phyloP scores from a whole-genome alignment of 2,113 vertebrate genomes.

The Podarcis muralis region DNA sequence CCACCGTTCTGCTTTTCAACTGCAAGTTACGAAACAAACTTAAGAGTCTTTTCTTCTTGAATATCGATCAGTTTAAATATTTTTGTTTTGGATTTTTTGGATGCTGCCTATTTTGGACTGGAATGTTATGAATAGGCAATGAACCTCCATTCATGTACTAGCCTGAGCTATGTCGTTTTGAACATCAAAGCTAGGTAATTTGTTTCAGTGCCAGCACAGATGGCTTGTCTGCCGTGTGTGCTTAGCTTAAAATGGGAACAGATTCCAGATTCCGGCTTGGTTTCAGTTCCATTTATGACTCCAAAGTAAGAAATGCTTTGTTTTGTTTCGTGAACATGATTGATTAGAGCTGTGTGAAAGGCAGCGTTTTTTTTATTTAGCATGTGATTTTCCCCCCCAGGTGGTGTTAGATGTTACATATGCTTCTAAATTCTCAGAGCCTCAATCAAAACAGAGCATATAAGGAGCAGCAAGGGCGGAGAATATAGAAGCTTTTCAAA shows the following conservation, averaged over 20 bases:
- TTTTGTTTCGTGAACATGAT: background rate
- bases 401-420: background rate
- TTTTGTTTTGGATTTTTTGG: background rate
- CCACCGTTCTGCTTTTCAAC: background rate
- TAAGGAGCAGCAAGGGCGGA: too few species aligned
- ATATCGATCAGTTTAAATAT: background rate
- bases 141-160: background rate
- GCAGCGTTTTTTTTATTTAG: background rate
- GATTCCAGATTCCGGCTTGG: background rate
- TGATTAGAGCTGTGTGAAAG: background rate
- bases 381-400: background rate
- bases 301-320: background rate
- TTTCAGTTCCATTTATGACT: background rate
- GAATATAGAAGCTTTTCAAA: too few species aligned
- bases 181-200: background rate
- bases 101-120: background rate
- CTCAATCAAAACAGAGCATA: too few species aligned
- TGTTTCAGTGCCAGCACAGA: background rate
- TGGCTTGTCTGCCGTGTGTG: background rate
- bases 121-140: background rate
- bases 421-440: too few species aligned
- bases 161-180: background rate
- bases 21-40: background rate
- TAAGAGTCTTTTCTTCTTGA: background rate
- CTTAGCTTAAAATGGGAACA: background rate